Conservation (phyloP, 2,888 invertebrate species). For the Metellina segmentata region DNA sequence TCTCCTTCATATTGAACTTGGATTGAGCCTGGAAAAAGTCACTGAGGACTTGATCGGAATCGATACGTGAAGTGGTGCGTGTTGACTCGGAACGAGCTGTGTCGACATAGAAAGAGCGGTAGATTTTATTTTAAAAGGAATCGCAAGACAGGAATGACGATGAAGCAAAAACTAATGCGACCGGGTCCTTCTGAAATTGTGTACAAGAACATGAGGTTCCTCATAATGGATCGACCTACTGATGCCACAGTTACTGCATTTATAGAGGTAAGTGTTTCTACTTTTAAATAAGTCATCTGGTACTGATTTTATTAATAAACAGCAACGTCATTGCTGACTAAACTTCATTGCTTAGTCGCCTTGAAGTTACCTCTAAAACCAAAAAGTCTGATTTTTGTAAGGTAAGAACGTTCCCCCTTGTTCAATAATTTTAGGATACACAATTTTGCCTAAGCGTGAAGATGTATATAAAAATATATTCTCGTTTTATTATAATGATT, state of each 20-base stretch:
- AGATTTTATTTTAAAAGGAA: not conserved
- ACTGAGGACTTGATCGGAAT: not conserved
- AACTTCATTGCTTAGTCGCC: too few species aligned
- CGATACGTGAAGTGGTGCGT: not conserved
- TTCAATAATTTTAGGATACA: too few species aligned
- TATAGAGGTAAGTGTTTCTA: slow-evolving; percentile 87
- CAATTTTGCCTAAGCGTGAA: too few species aligned
- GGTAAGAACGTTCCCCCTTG: too few species aligned
- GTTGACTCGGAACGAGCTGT: not conserved
- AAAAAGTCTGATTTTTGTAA: too few species aligned
- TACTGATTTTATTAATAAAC: too few species aligned
- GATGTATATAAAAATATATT: too few species aligned
- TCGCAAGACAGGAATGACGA: slow-evolving; percentile 62
- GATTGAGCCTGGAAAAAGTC: not conserved
- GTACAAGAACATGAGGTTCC: slow-evolving; percentile 98
- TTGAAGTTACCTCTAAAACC: too few species aligned
- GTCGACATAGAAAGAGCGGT: not conserved
- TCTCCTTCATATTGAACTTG: not conserved
- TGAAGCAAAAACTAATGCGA: slow-evolving; percentile 76
- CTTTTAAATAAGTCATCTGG: not conserved
- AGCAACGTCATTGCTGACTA: too few species aligned
- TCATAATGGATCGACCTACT: slow-evolving; percentile 98
- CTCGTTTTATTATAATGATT: too few species aligned
- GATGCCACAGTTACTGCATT: slow-evolving; percentile 96
- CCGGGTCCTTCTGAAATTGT: slow-evolving; percentile 98